A percentile compares a stretch with the other conserved stretches of the same genome.
Conservation (phyloP, 1,140 invertebrate genomes). For the Zophobas morio region DNA sequence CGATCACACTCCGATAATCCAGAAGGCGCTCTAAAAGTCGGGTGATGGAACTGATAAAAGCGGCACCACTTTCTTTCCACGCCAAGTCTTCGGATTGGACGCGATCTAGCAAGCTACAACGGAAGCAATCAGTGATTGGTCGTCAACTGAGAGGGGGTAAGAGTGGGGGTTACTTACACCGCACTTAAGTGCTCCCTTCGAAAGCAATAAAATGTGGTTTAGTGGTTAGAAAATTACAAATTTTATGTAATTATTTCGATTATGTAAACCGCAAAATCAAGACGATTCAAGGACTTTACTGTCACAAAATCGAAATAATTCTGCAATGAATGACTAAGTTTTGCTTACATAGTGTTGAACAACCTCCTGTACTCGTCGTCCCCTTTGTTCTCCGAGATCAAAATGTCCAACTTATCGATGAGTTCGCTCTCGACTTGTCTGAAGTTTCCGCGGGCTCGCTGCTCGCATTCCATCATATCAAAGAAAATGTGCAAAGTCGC, state of each 20-base stretch:
- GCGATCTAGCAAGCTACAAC: conserved; percentile 84
- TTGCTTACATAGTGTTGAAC: conserved; percentile 94
- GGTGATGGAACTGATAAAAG: conserved; percentile 93
- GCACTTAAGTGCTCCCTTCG: conserved; percentile 91
- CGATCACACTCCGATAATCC: conserved; percentile 93
- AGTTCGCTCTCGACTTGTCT: conserved; percentile 92
- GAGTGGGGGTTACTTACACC: conserved; percentile 79
- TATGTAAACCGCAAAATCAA: no score
- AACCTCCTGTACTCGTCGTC: conserved; percentile 93
- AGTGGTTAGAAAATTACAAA: no score
- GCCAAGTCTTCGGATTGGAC: conserved; percentile 88
- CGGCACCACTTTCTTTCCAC: conserved; percentile 92
- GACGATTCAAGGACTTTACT: no score
- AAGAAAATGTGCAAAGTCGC: conserved; percentile 96
- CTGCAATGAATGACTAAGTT: neutral
- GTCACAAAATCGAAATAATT: no score
- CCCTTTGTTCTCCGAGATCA: conserved; percentile 94
- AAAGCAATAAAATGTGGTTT: conserved; percentile 34
- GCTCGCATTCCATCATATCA: conserved; percentile 97
- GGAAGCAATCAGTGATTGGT: neutral
- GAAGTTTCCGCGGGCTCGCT: conserved; percentile 86
- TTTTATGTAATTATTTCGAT: no score
- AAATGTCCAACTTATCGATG: conserved; percentile 93
- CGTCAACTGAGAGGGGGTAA: neutral
- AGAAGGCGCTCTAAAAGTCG: conserved; percentile 88